A percentile compares a stretch with the other conserved stretches of the same genome.
These are phyloP conservation scores for Chaetodon auriga DNA, from an alignment of 2,113 vertebrate genomes.

Conservation along the genomic window DNA sequence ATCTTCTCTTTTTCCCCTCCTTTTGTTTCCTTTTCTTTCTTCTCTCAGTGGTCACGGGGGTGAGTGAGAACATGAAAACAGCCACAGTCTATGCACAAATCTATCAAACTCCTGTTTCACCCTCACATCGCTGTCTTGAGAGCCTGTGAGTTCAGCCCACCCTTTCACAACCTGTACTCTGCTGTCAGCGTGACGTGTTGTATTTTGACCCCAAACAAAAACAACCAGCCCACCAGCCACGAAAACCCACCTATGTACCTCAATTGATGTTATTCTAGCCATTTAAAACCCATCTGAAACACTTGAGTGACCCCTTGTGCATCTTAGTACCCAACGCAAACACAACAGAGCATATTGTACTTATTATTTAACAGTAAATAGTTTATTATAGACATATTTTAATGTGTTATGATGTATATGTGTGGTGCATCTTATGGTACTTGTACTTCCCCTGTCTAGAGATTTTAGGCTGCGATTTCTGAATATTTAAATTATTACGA, in stretches of 20 bases:
- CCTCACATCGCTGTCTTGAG: slow-evolving; percentile 43
- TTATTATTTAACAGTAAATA: slow-evolving; percentile 70
- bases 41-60: slow-evolving; percentile 80
- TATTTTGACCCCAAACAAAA: slow-evolving; percentile 48
- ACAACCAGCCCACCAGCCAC: slow-evolving; percentile 11
- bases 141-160: slow-evolving; percentile 36
- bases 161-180: slow-evolving; percentile 1
- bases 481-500: slow-evolving; percentile 80
- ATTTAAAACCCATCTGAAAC: slow-evolving; percentile 16
- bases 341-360: slow-evolving; percentile 46
- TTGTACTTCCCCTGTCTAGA: slow-evolving; percentile 81
- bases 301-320: slow-evolving; percentile 27
- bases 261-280: slow-evolving; percentile 13
- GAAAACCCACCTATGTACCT: slow-evolving; percentile 34
- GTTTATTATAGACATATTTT: slow-evolving; percentile 75
- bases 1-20: slow-evolving; percentile 18
- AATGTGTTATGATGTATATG: slow-evolving; percentile 77
- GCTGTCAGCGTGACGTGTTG: slow-evolving; percentile 64
- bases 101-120: slow-evolving; percentile 35
- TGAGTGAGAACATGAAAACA: slow-evolving; percentile 73
- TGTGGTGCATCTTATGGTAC: slow-evolving; percentile 79
- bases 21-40: slow-evolving; percentile 35
- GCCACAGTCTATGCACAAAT: slow-evolving; percentile 75
- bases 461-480: slow-evolving; percentile 69
- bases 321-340: slow-evolving; percentile 57